A percentile compares a stretch with the other conserved stretches of the same genome.
phyloP scores from a whole-genome alignment of 2,888 invertebrate species.

The Hipparchia semele region DNA sequence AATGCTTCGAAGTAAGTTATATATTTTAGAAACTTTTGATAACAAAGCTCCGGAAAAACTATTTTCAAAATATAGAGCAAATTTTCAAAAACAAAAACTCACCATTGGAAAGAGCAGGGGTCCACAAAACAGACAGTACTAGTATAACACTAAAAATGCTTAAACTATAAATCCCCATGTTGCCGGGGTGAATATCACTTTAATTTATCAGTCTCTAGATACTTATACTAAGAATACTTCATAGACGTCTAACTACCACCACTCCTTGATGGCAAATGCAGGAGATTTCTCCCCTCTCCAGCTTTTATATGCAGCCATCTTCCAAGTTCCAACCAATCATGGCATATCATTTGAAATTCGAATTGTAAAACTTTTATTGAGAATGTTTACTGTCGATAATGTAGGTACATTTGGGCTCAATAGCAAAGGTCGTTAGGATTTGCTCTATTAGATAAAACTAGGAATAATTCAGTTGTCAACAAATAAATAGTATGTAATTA shows the following conservation, averaged over 20 bases:
- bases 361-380: conserved; percentile 34
- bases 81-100: conserved; percentile 47
- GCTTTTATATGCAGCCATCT: conserved; percentile 59
- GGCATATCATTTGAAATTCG: conserved; percentile 37
- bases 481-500: neutral
- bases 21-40: neutral
- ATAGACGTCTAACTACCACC: conserved; percentile 55
- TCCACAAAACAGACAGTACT: conserved; percentile 74
- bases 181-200: conserved; percentile 62
- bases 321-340: conserved; percentile 40
- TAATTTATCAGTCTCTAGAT: conserved; percentile 62
- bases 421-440: conserved; percentile 35
- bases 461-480: neutral
- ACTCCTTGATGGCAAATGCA: conserved; percentile 69
- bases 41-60: neutral
- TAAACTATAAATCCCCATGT: conserved; percentile 71
- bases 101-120: conserved; percentile 63
- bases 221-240: conserved; percentile 66
- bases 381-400: conserved; percentile 32
- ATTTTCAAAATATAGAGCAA: neutral
- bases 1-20: neutral
- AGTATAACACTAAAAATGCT: conserved; percentile 66
- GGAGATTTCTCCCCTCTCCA: conserved; percentile 36
- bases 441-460: conserved; percentile 15
- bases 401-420: conserved; percentile 21